Percentiles rank a stretch among this genome's conserved stretches.
Evolutionary conservation across 2,888 invertebrate species (phyloP).

Genomic region (Epistrophe grossulariae): DNA sequence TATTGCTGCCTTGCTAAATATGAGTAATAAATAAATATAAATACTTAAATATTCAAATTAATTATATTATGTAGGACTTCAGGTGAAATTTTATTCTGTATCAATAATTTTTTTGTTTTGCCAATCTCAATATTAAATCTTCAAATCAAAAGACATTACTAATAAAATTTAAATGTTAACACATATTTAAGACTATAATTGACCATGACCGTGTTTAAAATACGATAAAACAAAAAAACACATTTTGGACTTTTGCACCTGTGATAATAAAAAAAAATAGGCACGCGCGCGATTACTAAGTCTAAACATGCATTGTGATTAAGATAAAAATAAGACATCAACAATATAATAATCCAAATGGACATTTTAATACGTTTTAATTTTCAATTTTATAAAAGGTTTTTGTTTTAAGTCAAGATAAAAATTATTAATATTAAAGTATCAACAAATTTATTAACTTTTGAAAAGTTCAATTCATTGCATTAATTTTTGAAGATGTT

Average conservation of each 20-base stretch:
- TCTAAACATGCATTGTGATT: neutral
- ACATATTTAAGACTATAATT: neutral
- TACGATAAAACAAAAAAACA: neutral
- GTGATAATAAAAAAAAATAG: neutral
- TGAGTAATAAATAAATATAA: no score
- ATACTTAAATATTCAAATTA: no score
- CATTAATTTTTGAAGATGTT: no score
- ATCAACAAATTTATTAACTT: no score
- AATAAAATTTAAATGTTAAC: neutral
- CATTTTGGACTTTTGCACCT: constrained; percentile 1
- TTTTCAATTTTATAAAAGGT: neutral
- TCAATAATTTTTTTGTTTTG: neutral
- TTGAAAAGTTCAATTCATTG: no score
- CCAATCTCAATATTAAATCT: neutral
- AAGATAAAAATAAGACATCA: neutral
- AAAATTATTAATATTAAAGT: no score
- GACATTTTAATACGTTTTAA: neutral
- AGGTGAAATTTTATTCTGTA: no score
- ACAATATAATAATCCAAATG: neutral
- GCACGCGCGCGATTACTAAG: neutral
- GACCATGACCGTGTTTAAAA: constrained; percentile 1
- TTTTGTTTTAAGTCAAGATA: neutral
- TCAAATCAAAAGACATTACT: neutral
- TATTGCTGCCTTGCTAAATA: no score
- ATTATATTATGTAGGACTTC: no score